Evolutionary conservation across 1,140 invertebrate species (phyloP).

Genomic region (Belonocnema kinseyi): DNA sequence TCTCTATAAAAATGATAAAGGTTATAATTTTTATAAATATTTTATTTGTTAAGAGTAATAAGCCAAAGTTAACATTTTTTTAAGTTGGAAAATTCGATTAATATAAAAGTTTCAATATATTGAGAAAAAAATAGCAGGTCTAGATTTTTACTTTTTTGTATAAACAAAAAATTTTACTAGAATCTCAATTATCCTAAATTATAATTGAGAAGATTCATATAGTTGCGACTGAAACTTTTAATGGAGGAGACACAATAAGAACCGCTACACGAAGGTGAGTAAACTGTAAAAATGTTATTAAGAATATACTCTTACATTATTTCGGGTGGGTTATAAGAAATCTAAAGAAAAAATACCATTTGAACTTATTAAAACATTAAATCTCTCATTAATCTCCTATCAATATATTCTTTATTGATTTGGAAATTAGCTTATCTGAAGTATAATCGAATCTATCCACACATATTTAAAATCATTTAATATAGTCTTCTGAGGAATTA

Average conservation of each 20-base stretch:
- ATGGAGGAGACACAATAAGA: slow-evolving; percentile 70
- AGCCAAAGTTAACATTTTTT: too few species aligned
- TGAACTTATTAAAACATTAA: not conserved
- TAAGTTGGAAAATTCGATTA: too few species aligned
- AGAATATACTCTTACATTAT: slow-evolving; percentile 38
- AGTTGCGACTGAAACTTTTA: slow-evolving; percentile 55
- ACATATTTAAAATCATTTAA: too few species aligned
- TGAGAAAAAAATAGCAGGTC: too few species aligned
- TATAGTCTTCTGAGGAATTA: not conserved
- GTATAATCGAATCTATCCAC: too few species aligned
- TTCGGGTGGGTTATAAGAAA: slow-evolving; percentile 8
- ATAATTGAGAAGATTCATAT: slow-evolving; percentile 49
- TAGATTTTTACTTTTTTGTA: not conserved
- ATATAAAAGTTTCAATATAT: too few species aligned
- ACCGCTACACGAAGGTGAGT: slow-evolving; percentile 69
- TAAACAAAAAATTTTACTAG: slow-evolving; percentile 35
- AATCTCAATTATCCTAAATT: too few species aligned
- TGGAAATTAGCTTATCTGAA: not conserved
- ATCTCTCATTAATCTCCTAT: not conserved
- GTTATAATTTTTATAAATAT: too few species aligned
- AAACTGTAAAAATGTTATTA: slow-evolving; percentile 69
- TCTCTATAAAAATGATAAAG: too few species aligned
- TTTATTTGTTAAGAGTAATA: too few species aligned
- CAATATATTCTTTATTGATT: not conserved
- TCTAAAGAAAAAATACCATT: not conserved